These are phyloP conservation scores for Pachydiplax longipennis DNA, from an alignment of 2,888 invertebrate genomes.

Conservation along the genomic window DNA sequence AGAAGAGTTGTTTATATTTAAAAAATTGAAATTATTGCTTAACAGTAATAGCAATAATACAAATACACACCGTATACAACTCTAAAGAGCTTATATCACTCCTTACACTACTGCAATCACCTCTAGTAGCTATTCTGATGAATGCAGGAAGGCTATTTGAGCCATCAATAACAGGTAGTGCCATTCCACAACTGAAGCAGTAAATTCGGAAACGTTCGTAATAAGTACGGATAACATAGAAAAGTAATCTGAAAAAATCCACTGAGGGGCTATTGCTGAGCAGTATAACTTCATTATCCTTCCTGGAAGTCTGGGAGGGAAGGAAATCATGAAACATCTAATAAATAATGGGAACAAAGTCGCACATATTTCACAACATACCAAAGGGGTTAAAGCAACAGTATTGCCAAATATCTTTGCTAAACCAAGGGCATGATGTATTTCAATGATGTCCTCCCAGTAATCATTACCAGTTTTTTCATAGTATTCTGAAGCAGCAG, in stretches of 20 bases:
- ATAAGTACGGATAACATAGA: constrained; percentile 55
- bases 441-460: constrained; percentile 57
- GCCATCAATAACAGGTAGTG: constrained; percentile 54
- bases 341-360: not conserved
- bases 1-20: not conserved
- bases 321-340: not conserved
- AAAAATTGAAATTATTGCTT: not conserved
- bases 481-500: constrained; percentile 56
- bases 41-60: not conserved
- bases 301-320: constrained; percentile 57
- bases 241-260: constrained; percentile 56
- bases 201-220: constrained; percentile 51
- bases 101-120: constrained; percentile 56
- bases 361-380: constrained; percentile 47
- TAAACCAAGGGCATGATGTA: constrained; percentile 58
- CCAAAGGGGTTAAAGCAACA: constrained; percentile 57
- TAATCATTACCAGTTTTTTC: constrained; percentile 54
- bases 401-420: constrained; percentile 55
- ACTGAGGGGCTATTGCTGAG: constrained; percentile 55
- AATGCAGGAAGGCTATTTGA: constrained; percentile 57
- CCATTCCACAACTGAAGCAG: constrained; percentile 58
- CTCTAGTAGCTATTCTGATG: constrained; percentile 58
- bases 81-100: constrained; percentile 60
- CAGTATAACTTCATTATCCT: constrained; percentile 59
- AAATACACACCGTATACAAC: constrained; percentile 57